Base-by-base conservation (phyloP, 2,888 invertebrate genomes). In the Osedax frankpressi region DNA sequence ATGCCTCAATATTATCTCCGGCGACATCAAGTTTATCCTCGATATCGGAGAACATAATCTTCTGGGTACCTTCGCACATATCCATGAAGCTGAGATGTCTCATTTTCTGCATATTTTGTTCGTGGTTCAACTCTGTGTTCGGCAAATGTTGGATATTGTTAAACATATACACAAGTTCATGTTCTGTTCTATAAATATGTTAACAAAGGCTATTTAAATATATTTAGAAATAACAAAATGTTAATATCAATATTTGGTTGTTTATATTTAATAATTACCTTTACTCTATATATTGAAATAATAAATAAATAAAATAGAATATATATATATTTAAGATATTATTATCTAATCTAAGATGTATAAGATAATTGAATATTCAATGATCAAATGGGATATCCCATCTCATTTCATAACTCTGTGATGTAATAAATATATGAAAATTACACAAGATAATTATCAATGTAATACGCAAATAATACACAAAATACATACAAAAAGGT, bases 101-200 rank as follows among this genome's bases (percentile, higher is more conserved):
- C 94, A 98, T 97, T 86, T 98, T 98, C 82, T 93, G 92, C 86
- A 94, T 88, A 82, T 95, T 94, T 81, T 93, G 91, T 80, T 94
- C 93, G 83, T 96, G 95, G 81, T 92, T 92, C 70, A 96, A 86
- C 68, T 94, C 85, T 83, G 76, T 25, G 19, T 14, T 14, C n/a
- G n/a, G n/a, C 59, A 59, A 59, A 59, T 59, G 59, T 19, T 59
- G 14, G 14, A 59, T n/a, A 59, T n/a, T 59, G 59, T 19, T 11
- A 44, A 11, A 44, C 6, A 44, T 44, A 44, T 44, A 44, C 11
- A 19, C 6, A 19, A 44, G 19, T 44, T 11, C 19, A 44, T 11
- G 19, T 6, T 44, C 19, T 44, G 19, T 44, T 11, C 44, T 44
- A 44, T 44, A 19, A 44, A 11, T 44, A 44, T 44, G 44, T 44